Base-by-base conservation (phyloP, 2,888 invertebrate species). In the Lordiphosa fenestrarum region DNA sequence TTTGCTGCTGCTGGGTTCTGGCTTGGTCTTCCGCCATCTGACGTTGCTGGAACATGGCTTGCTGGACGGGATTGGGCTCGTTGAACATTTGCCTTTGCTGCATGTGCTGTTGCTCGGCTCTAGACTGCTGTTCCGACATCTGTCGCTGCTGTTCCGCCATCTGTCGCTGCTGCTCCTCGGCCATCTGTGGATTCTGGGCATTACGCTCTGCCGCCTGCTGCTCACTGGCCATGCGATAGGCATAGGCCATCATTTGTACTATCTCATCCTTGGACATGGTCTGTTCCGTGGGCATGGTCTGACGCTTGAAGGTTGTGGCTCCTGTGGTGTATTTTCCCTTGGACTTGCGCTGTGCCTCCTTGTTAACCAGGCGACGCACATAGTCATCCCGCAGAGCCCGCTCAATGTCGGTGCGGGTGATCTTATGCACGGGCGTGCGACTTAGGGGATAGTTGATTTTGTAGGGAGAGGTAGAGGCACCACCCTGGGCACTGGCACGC, bases 381-480 rank as follows among this genome's bases (percentile, higher is more conserved):
- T 83, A 77, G 39, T 88, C 87, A 39, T 87, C 88, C 4, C 81
- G 85, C 5, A 88, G 53, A 0, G 87, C 84, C 2, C 73, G 77
- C 54, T 88, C 88, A 47, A 88, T 85, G 33, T 88, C 87, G 0
- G 77, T 69, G 4, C 82, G 73, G 0, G 88, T 88, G 47, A 86
- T 86, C 54, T 88, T 87, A 44, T 87, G 80, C 0, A 87, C 71
- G 0, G 87, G 88, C 0, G 86, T 85, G 1, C 75, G 83, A 48
- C 73, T 80, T 4, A 86, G 61, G 0, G 84, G 75, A 49, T 85
- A 75, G 3, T 54, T 62, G n/a, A 83, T 33, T 48, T 72, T 75
- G 6, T 72, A 71, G 41, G 50, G 38, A 0, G 49, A 33, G 4
- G 42, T 35, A 0, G 36, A 49, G 0, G 46, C 40, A 0, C 53